Base-by-base conservation (phyloP, 30 jellyfish, hydroid and myxozoan genomes). In the Hydractinia echinata region DNA sequence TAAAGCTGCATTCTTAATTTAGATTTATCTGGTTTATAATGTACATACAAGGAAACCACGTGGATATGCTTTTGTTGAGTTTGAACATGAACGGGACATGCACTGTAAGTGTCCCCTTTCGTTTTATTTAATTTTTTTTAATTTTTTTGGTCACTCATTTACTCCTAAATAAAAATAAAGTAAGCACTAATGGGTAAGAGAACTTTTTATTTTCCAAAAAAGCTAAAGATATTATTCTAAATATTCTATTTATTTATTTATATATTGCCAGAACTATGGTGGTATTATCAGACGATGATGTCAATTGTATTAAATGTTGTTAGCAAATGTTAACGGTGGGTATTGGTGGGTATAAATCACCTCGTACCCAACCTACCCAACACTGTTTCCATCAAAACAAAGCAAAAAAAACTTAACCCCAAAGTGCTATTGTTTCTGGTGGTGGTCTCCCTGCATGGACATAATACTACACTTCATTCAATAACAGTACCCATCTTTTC, bases 21-120 rank as follows among this genome's bases (percentile, higher is more conserved):
- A 94, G 99, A 88, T 94, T 49, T 67, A 77, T 51, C 81, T 89
- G 89, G 95, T 94, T 18, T 77, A 80, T 61, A 87, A 88, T 73
- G 71, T 15, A 10, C 70, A 61, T 76, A 84, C 55, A 14, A 83
- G 96, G 15, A 89, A 94, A 70, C 82, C 95, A 21, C 87, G 91
- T 10, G 99, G 99, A 4, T 94, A 94, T 82, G 97, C 97, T 4
- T 94, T 94, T 89, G 97, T 94, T 19, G 99, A 94, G 72, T 94
- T 50, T 86, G 99, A 94, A 73, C 95, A 88, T 62, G 97, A 88
- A 67, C 55, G 97, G 73, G 99, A 94, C 55, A 94, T 94, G 99
- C 97, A 88, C 56, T 67, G 99, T 93, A 66, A 81, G 94, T 81
- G 10, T 49, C 14, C 16, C 20, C 55, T 74, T 21, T 74, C n/a